Base-by-base conservation (phyloP, 1,140 invertebrate species). In the Sinella curviseta region DNA sequence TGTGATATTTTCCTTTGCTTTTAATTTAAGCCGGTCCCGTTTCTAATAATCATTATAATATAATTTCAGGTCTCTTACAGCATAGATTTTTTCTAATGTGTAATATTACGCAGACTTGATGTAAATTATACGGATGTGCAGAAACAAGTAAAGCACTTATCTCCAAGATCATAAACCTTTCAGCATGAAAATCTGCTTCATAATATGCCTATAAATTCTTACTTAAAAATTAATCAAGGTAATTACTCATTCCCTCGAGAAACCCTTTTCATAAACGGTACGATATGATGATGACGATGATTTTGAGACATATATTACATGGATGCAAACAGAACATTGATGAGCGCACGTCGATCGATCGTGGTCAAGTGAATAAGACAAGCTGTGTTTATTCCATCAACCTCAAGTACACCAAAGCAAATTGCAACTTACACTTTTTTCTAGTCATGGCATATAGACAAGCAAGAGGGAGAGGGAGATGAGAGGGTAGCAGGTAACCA, bases 41-140 rank as follows among this genome's bases (percentile, higher is more conserved):
- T 70, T 70, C 65, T 70, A 70, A 70, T 70, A 70, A 70, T 70
- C 65, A 70, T 70, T 70, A 17, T 70, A 65, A n/a, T n/a, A n/a
- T 65, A n/a, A n/a, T 26, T n/a, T 65, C 8, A 26, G 57, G 4
- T 65, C 57, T n/a, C 57, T n/a, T 14, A 12, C 20, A 48, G 39
- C 39, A 48, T 48, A 48, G 20, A 12, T 26, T 60, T n/a, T 60
- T 26, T 60, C 14, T 26, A 60, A 12, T 60, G 57, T 17, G 17
- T 48, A 8, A 8, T 48, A 48, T 48, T 48, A 8, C 39, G 39
- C 39, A 48, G n/a, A n/a, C n/a, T n/a, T n/a, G n/a, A n/a, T n/a
- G n/a, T n/a, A n/a, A n/a, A n/a, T n/a, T n/a, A n/a, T n/a, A n/a
- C n/a, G n/a, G n/a, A n/a, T n/a, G n/a, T n/a, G n/a, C n/a, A n/a